These are phyloP conservation scores for Sceloporus undulatus DNA, from an alignment of 2,113 vertebrate species.

Conservation along the genomic window DNA sequence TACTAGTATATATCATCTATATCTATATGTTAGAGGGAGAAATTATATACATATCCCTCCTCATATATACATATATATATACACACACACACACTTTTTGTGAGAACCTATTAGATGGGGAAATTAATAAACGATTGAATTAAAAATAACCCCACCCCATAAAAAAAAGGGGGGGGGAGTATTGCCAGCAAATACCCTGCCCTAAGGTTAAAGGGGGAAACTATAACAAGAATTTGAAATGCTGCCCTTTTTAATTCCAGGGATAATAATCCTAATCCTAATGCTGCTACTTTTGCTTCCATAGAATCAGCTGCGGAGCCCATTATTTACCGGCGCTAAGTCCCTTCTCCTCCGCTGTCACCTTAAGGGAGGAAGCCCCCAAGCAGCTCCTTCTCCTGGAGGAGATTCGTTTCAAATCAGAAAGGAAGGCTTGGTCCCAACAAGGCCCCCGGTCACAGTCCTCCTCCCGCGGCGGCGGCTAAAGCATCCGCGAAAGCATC, in stretches of 20 bases:
- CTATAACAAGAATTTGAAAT: not conserved
- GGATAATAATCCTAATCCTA: too few species aligned
- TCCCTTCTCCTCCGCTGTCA: not conserved
- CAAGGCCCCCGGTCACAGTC: not conserved
- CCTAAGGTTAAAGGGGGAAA: not conserved
- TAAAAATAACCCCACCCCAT: not conserved
- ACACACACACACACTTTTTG: too few species aligned
- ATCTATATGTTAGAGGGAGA: too few species aligned
- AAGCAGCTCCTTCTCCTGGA: constrained; percentile 32
- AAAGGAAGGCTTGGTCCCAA: not conserved
- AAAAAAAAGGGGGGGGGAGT: not conserved
- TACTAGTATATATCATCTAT: too few species aligned
- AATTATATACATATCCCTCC: too few species aligned
- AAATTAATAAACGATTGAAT: too few species aligned
- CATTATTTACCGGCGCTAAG: constrained; percentile 4
- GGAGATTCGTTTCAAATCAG: not conserved
- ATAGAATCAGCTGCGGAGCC: not conserved
- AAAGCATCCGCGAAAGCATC: too few species aligned
- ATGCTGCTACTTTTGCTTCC: not conserved
- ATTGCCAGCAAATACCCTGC: constrained; percentile 2
- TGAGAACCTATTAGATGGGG: too few species aligned
- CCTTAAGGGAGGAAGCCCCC: not conserved
- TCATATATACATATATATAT: too few species aligned
- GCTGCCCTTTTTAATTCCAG: not conserved
- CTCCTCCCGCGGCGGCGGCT: not conserved